These are phyloP conservation scores for Nansenia antarctica DNA, from an alignment of 2,113 vertebrate genomes.

Conservation along the genomic window DNA sequence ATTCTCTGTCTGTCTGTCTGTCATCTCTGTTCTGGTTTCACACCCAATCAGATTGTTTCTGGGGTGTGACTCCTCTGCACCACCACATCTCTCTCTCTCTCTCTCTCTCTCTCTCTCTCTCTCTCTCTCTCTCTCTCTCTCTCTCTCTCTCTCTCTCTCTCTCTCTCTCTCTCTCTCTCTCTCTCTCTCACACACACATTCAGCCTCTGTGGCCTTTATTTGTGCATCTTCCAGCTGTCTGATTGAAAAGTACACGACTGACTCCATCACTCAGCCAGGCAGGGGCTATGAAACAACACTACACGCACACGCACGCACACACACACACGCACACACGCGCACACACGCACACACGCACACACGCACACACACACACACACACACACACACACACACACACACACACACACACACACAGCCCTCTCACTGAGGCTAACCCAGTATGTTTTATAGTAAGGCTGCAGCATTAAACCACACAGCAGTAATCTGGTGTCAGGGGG, in stretches of 20 bases:
- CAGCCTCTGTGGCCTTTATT: neutral
- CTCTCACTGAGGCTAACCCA: neutral
- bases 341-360: neutral
- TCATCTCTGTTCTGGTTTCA: too few species aligned
- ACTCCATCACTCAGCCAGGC: neutral
- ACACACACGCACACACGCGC: neutral
- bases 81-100: too few species aligned
- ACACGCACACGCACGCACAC: neutral
- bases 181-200: neutral
- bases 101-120: too few species aligned
- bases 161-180: neutral
- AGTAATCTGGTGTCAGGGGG: constrained; percentile 6
- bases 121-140: too few species aligned
- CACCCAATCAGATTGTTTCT: too few species aligned
- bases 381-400: constrained; percentile 10
- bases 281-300: too few species aligned
- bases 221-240: neutral
- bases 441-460: neutral
- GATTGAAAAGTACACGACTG: neutral
- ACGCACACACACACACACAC: constrained; percentile 12
- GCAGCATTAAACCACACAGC: constrained; percentile 1
- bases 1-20: too few species aligned
- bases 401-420: neutral
- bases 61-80: too few species aligned
- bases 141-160: too few species aligned